A percentile compares a stretch with the other conserved stretches of the same genome.
Evolutionary conservation across 2,797 vertebrate genomes (phyloP).

Genomic region (Scolopax rusticola): DNA sequence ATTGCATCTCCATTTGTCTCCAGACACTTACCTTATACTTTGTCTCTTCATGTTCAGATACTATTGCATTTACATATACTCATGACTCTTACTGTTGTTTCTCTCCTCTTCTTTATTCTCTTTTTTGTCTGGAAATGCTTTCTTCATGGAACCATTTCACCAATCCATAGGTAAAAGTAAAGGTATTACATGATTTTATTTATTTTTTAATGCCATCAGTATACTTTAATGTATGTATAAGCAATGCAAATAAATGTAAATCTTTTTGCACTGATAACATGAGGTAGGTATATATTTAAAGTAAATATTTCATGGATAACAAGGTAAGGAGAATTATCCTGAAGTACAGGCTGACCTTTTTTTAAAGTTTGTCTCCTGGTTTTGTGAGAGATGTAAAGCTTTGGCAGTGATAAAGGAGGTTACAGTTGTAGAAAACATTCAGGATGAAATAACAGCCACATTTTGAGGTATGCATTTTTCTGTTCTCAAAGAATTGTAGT

Average conservation of each 20-base stretch:
- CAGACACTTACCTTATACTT: constrained; percentile 65
- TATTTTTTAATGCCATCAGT: constrained; percentile 77
- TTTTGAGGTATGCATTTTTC: constrained; percentile 55
- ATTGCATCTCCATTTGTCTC: constrained; percentile 70
- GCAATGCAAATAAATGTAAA: constrained; percentile 70
- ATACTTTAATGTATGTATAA: constrained; percentile 65
- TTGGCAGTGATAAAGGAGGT: constrained; percentile 5
- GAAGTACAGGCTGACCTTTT: constrained; percentile 11
- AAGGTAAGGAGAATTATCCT: constrained; percentile 70
- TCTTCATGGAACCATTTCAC: constrained; percentile 99
- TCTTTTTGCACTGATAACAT: constrained; percentile 50
- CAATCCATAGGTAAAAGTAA: constrained; percentile 98
- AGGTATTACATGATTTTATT: constrained; percentile 90
- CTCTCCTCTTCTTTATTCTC: constrained; percentile 89
- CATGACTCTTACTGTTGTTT: constrained; percentile 91
- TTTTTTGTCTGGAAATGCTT: constrained; percentile 93
- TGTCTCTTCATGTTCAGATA: constrained; percentile 77
- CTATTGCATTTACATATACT: constrained; percentile 82
- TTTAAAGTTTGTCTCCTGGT: background rate
- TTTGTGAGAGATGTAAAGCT: constrained; percentile 17
- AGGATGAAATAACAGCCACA: constrained; percentile 38
- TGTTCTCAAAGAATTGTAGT: constrained; percentile 33
- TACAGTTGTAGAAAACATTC: constrained; percentile 38
- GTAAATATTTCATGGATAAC: constrained; percentile 63
- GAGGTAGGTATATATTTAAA: constrained; percentile 75